These are phyloP conservation scores for Hypena proboscidalis DNA, from an alignment of 2,888 invertebrate species.

Conservation along the genomic window DNA sequence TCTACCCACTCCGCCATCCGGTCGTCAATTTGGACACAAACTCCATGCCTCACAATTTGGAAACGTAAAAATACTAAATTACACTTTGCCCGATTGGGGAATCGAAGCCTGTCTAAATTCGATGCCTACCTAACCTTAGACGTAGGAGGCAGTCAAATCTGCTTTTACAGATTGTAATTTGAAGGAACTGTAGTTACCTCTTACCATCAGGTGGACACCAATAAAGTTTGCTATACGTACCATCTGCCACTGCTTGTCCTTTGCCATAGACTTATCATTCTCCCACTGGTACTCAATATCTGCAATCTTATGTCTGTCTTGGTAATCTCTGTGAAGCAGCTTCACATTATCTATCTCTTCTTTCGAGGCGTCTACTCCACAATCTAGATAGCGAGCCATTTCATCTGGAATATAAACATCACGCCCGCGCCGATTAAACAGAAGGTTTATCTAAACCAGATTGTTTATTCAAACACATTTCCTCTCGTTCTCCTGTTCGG, in stretches of 20 bases:
- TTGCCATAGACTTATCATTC: conserved; percentile 51
- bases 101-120: no score
- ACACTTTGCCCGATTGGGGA: no score
- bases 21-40: no score
- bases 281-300: conserved; percentile 59
- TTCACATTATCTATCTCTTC: conserved; percentile 52
- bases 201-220: neutral
- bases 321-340: conserved; percentile 44
- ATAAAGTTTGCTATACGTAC: conserved; percentile 35
- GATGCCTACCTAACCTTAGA: no score
- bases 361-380: conserved; percentile 57
- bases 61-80: no score
- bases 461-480: no score
- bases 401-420: conserved; percentile 44
- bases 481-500: no score
- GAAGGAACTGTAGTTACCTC: no score
- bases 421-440: no score
- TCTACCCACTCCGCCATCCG: no score
- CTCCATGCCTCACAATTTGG: no score
- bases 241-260: conserved; percentile 58
- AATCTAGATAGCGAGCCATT: conserved; percentile 57
- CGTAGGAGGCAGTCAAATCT: no score
- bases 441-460: neutral
- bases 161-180: neutral
- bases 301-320: conserved; percentile 43